Evolutionary conservation across 2,113 vertebrate genomes (phyloP).

Genomic region (Thryonomys swinderianus): DNA sequence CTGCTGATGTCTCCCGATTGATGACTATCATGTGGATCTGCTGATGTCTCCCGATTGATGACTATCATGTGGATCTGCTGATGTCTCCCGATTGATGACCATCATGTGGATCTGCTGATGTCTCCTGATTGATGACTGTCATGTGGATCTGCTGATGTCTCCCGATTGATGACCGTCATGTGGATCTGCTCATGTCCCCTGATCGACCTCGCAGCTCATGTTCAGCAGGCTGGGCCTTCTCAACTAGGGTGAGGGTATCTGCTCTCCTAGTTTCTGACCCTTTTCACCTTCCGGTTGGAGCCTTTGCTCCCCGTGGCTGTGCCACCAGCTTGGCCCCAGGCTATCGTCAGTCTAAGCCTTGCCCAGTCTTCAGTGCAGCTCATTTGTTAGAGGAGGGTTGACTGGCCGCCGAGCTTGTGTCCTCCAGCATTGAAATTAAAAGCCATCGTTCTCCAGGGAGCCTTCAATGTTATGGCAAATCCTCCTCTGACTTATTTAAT

Average conservation of each 20-base stretch:
- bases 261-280: neutral
- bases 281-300: neutral
- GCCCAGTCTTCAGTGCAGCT: neutral
- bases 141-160: neutral
- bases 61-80: neutral
- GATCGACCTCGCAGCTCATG: neutral
- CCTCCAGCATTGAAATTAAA: conserved; percentile 43
- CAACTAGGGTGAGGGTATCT: neutral
- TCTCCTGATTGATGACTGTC: neutral
- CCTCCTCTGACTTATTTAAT: neutral
- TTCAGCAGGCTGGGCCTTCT: neutral
- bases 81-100: no score
- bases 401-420: neutral
- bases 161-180: neutral
- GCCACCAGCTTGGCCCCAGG: neutral
- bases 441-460: neutral
- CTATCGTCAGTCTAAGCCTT: neutral
- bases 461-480: neutral
- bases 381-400: neutral
- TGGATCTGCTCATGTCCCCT: neutral
- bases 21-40: neutral
- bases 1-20: no score
- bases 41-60: no score
- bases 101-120: neutral
- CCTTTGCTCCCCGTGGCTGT: neutral